Evolutionary conservation across 2,888 invertebrate genomes (phyloP), one percentile per base, ranked within the genome.

Genomic region (Clepsis dumicolana): DNA sequence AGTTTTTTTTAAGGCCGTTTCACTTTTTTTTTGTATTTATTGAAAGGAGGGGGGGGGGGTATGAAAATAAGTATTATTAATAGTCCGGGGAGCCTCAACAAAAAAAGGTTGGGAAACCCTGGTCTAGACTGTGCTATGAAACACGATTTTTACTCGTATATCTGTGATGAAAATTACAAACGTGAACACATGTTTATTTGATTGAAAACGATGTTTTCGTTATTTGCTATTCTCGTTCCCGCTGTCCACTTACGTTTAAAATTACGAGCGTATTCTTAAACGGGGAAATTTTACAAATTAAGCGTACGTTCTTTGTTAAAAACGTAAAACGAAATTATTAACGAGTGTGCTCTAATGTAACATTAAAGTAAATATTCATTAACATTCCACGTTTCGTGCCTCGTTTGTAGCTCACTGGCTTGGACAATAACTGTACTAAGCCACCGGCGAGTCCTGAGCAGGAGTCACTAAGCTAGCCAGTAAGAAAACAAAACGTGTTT

Each of bases 361-460:
- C 27, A 50, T 41, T 35, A 52, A 65, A 52, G 18, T 65, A 59
- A 52, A 59, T 59, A 59, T 52, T 59, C 59, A 65, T 65, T 59
- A 65, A 38, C 35, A 35, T 27, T 18, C 50, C 57, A 12, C 56
- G 59, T 64, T 48, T 35, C n/a, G 12, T n/a, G 56, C 38, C 59
- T 59, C 65, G 65, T 59, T 65, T 35, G 25, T 21, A 4, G 14
- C 1, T 8, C 18, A 27, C 50, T 29, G 0, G 48, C 48, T 32
- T 38, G 27, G 27, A 21, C 32, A 59, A 50, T 59, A 27, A 59
- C 27, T 27, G 4, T 25, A 27, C 25, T 62, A 41, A 56, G 8
- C 16, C 29, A 53, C 4, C 8, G 7, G 1, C 10, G 12, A 12
- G 3, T 12, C 4, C 35, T 3, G 35, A 10, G 29, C 1, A 35